Base-by-base conservation (phyloP, 1,140 invertebrate genomes). In the Drosophila watanabei region DNA sequence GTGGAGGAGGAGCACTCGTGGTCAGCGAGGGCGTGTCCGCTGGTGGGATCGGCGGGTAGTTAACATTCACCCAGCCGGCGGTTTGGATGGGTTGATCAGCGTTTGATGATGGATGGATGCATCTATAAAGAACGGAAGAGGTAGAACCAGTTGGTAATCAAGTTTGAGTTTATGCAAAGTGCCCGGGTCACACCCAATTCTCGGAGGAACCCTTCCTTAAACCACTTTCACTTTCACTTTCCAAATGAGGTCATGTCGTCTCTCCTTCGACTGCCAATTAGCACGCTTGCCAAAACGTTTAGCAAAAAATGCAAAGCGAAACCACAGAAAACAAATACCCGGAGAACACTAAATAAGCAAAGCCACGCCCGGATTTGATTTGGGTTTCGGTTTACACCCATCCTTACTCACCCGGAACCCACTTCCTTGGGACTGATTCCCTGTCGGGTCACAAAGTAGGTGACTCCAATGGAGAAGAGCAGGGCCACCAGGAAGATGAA, bases 371-470 rank as follows among this genome's bases (percentile, higher is more conserved):
- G 35, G 30, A 28, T 73, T 65, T 72, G 46, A 77, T 71, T 65
- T 45, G 58, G 48, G 54, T 57, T 37, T 41, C n/a, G 45, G 45
- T 32, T 48, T 41, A 68, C 30, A 43, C 39, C 8, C 32, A 48
- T 16, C 16, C 28, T 48, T 7, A 87, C 85, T 89, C 63, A 89
- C 85, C 82, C 71, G 56, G 76, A 62, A 35, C 39, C 65, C 43
- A 68, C 58, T 61, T 75, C 78, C 62, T 69, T 32, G 58, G 48
- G 18, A 20, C 10, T 7, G 62, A 72, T 9, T 45, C 39, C 75
- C 20, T 76, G 87, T 4, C 78, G 69, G 57, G 92, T 86, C 45
- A 93, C 52, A 56, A 93, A 92, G 62, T 93, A 93, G 45, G 92
- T 93, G 52, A 93, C 58, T 16, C 82, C 57, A 45, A 92, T 75